Percentiles rank a stretch among this genome's conserved stretches.
phyloP scores from a whole-genome alignment of 2,113 vertebrate species.

The Pitta sordida region DNA sequence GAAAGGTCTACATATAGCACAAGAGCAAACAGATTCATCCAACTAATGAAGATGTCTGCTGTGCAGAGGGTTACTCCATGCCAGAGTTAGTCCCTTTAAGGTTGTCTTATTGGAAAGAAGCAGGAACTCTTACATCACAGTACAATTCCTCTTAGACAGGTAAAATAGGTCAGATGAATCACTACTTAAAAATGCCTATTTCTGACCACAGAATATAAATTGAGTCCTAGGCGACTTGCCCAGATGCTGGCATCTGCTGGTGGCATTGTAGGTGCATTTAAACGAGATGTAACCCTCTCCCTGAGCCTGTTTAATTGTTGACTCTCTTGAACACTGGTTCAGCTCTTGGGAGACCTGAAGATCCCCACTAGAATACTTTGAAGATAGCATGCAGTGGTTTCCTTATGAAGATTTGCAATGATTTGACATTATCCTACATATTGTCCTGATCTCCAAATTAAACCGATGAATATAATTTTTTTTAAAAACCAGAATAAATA shows the following conservation, averaged over 20 bases:
- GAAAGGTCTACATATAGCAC: neutral
- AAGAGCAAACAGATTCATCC: neutral
- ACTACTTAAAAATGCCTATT: neutral
- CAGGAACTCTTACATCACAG: neutral
- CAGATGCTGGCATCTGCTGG: neutral
- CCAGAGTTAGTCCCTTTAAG: neutral
- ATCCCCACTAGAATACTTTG: neutral
- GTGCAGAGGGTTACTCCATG: neutral
- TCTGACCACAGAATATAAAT: neutral
- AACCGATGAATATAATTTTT: neutral
- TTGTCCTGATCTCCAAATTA: neutral
- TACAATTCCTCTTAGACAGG: neutral
- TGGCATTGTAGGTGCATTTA: neutral
- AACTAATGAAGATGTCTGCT: neutral
- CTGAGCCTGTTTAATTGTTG: neutral
- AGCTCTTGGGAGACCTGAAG: neutral
- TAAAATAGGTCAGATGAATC: conserved; percentile 14
- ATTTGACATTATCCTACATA: neutral
- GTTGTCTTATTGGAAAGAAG: neutral
- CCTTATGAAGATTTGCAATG: neutral
- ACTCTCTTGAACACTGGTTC: neutral
- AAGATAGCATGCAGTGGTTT: neutral
- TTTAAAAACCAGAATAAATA: neutral
- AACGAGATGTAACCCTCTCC: neutral
- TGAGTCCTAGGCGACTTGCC: neutral